Evolutionary conservation across 2,797 vertebrate genomes (phyloP), one percentile per base, ranked within the genome.

Genomic region (Hippopotamyrus pictus): DNA sequence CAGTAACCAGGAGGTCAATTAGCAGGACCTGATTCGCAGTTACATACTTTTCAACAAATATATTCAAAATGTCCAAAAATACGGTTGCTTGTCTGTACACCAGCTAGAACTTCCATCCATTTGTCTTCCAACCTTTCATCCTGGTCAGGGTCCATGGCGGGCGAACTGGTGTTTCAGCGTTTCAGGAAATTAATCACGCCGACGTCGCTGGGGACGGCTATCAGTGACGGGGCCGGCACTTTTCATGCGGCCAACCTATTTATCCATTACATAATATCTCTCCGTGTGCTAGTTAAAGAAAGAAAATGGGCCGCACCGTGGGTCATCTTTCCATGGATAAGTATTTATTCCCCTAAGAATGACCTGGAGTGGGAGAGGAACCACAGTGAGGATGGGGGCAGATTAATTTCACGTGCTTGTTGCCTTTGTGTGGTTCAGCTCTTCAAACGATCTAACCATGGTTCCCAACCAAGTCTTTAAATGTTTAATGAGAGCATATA

Each of bases 401-500:
- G 54, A 41, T 89, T 25, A 25, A 62, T 62, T 62, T 89, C 73
- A 84, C n/a, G 19, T 73, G 19, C 59, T 29, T 46, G 19, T 53
- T n/a, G 62, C 83, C 83, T 69, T 62, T 17, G 37, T 76, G 9
- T 1, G 2, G 37, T 41, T 41, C 89, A 54, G n/a, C 83, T 76
- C 89, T 76, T 29, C 22, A 69, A 89, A 86, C 84, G 51, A 86
- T 62, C 54, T 14, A 84, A 14, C 5, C 54, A 22, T 22, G 82
- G 37, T 59, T 50, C 29, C 79, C 44, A 65, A 37, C 54, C 41
- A 41, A 41, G 76, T 86, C 46, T 41, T 73, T 62, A 85, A 89
- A 86, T 86, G 89, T 89, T 51, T 89, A 86, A 65, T 86, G 33
- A 86, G 57, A 85, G 48, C 17, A 22, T 86, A 51, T 86, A 86